A percentile compares a stretch with the other conserved stretches of the same genome.
Evolutionary conservation across 2,113 vertebrate species (phyloP).

Genomic region (Serilophus lunatus): DNA sequence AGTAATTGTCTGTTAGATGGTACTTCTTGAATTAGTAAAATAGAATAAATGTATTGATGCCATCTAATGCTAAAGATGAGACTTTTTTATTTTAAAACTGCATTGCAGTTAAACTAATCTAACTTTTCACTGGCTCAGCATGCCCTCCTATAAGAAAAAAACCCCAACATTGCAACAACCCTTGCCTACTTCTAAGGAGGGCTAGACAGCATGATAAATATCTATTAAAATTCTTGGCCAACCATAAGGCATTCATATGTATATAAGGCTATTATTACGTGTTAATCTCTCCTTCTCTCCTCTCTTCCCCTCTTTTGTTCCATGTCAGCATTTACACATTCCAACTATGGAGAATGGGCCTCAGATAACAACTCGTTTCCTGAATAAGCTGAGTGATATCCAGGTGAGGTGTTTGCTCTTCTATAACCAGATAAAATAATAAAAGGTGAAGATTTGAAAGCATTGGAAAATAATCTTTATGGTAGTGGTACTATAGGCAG

Average conservation of each 20-base stretch:
- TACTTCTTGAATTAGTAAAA: neutral
- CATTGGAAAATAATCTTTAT: neutral
- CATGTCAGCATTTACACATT: conserved; percentile 75
- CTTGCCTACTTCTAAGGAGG: neutral
- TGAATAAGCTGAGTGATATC: conserved; percentile 78
- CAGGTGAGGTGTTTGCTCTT: conserved; percentile 71
- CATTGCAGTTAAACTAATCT: neutral
- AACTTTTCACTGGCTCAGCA: neutral
- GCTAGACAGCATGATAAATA: neutral
- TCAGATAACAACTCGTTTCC: conserved; percentile 74
- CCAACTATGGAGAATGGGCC: conserved; percentile 79
- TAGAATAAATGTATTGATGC: neutral
- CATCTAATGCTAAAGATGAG: neutral
- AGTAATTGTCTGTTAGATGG: neutral
- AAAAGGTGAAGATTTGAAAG: neutral
- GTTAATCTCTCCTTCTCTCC: neutral
- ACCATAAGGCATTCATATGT: neutral
- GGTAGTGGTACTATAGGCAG: neutral
- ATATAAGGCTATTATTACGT: neutral
- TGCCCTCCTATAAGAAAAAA: neutral
- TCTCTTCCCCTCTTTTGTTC: neutral
- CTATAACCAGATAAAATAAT: neutral
- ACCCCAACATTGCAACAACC: neutral
- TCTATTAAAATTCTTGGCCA: neutral
- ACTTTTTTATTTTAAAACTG: neutral